phyloP scores from a whole-genome alignment of 2,797 vertebrate species.

The Furcifer pardalis region DNA sequence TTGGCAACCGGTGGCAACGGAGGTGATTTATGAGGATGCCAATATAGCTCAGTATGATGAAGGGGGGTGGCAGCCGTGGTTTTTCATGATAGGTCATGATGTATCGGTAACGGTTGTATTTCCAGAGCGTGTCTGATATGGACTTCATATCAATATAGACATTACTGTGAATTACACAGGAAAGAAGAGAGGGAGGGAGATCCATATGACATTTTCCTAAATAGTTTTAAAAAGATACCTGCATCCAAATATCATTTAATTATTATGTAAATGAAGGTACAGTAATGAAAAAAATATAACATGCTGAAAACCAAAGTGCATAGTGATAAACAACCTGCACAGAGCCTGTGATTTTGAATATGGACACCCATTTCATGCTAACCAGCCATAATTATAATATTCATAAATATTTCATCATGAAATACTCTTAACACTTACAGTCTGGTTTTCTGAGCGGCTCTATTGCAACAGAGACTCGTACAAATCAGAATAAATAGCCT shows the following conservation, averaged over 20 bases:
- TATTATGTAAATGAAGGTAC: constrained; percentile 29
- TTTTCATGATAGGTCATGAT: constrained; percentile 95
- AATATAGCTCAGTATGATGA: constrained; percentile 88
- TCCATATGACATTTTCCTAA: background rate
- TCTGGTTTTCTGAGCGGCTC: background rate
- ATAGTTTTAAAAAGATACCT: background rate
- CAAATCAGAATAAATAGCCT: background rate
- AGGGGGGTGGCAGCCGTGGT: constrained; percentile 92
- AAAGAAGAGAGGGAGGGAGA: background rate
- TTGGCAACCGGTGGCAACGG: constrained; percentile 72
- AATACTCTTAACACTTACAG: background rate
- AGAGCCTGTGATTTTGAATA: constrained; percentile 40
- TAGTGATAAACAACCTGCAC: background rate
- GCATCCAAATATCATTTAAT: constrained; percentile 7
- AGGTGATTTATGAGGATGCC: constrained; percentile 77
- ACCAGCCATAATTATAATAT: background rate
- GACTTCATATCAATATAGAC: constrained; percentile 92
- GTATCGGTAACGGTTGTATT: constrained; percentile 95
- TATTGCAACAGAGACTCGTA: background rate
- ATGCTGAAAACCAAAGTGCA: constrained; percentile 6
- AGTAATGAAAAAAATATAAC: constrained; percentile 27
- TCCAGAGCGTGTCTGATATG: constrained; percentile 92
- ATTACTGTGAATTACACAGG: constrained; percentile 79
- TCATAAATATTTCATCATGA: background rate
- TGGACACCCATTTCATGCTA: constrained; percentile 21